These are phyloP conservation scores for Parnassius mnemosyne DNA, from an alignment of 2,888 invertebrate genomes.

Conservation along the genomic window DNA sequence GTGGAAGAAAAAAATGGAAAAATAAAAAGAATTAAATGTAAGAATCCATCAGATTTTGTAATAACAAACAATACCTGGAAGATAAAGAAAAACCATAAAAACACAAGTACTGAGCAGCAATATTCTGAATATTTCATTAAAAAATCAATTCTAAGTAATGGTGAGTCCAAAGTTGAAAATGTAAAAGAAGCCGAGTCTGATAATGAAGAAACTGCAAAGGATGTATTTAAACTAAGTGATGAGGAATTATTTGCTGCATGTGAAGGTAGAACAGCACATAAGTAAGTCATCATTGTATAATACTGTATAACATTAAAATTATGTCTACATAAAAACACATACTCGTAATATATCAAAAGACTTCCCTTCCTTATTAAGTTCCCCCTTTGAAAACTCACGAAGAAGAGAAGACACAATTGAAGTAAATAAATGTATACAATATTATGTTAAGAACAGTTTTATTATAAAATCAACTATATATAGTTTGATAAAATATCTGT, in stretches of 20 bases:
- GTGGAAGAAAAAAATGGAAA: slow-evolving; percentile 64
- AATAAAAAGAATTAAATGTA: slow-evolving; percentile 66
- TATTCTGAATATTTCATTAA: slow-evolving; percentile 65
- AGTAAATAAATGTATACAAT: too few relatives aligned
- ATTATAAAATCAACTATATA: too few relatives aligned
- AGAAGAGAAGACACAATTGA: too few relatives aligned
- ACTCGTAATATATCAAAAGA: too few relatives aligned
- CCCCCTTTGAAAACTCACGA: too few relatives aligned
- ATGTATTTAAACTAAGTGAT: slow-evolving; percentile 81
- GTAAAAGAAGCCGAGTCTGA: slow-evolving; percentile 49
- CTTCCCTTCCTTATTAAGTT: too few relatives aligned
- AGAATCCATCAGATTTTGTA: slow-evolving; percentile 51
- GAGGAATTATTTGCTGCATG: slow-evolving; percentile 90
- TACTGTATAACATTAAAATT: not conserved
- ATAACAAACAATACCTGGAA: slow-evolving; percentile 69
- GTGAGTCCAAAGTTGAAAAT: slow-evolving; percentile 50
- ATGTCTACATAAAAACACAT: too few relatives aligned
- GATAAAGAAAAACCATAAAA: slow-evolving; percentile 50
- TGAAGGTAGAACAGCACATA: slow-evolving; percentile 91
- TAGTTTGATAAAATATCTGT: too few relatives aligned
- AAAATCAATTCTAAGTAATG: slow-evolving; percentile 58
- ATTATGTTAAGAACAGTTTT: too few relatives aligned
- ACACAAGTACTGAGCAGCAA: slow-evolving; percentile 41
- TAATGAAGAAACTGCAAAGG: slow-evolving; percentile 41
- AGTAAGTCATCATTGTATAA: slow-evolving; percentile 69